Evolutionary conservation across 2,888 invertebrate genomes (phyloP), one percentile per base, ranked within the genome.

Genomic region (Gonocerus acuteangulatus): DNA sequence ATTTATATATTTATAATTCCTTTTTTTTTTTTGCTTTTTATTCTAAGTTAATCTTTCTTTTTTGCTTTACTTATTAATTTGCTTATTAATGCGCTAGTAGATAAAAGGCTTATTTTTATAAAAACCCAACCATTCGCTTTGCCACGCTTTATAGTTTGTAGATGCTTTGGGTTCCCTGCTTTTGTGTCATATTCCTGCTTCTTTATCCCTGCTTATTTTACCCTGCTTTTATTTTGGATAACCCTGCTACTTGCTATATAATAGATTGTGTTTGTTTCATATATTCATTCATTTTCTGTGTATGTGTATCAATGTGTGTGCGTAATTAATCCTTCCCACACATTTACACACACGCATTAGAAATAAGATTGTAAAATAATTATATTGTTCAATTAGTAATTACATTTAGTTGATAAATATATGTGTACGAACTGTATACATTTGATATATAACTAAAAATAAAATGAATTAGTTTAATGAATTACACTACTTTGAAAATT

Each of bases 171-270:
- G 64, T 52, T 59, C 62, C 63, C 57, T 42, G 48, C 39, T 57
- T 39, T 15, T 39, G 58, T 48, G 62, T 62, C 45, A 57, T 60
- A 4, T 27, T 27, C 27, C 27, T 27, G 27, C 27, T 27, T 27
- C 4, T 27, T 27, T n/a, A n/a, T n/a, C n/a, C n/a, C 32, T 32
- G 27, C 34, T 36, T 47, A 60, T 59, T 34, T 60, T 59, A 60
- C 63, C 62, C 47, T 61, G 61, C 56, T 60, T 64, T 63, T 34
- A 51, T 63, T 68, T 71, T 71, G 71, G 71, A 71, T 71, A 71
- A 70, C 71, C 71, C 71, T 70, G 71, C 69, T 69, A 61, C 58
- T 34, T 52, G 61, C 62, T 60, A 19, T 32, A 48, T 62, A 44
- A 39, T 59, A 48, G 47, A 62, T 19, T 61, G 56, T 34, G 48